Conservation (phyloP, 2,888 invertebrate species). For the Artemia sinica region DNA sequence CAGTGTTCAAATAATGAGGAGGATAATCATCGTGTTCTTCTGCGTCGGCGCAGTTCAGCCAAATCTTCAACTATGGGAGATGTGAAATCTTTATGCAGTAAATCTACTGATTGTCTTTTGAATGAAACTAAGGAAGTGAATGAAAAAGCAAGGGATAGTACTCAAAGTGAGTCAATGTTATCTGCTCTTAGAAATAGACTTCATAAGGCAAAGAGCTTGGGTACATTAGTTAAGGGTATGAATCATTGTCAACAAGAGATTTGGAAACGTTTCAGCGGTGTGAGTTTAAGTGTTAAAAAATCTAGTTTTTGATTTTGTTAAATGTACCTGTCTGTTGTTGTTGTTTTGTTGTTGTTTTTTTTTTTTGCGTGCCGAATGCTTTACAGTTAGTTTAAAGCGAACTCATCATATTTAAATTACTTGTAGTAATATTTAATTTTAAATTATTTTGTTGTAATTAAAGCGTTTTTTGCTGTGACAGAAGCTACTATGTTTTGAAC, state of each 20-base stretch:
- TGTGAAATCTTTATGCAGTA: conserved; percentile 6
- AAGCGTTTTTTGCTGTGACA: too few relatives aligned
- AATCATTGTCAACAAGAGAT: conserved; percentile 21
- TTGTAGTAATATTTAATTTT: too few relatives aligned
- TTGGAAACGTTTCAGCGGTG: conserved; percentile 22
- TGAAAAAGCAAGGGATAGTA: neutral
- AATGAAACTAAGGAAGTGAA: neutral
- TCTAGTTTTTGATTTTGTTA: neutral
- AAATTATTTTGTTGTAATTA: too few relatives aligned
- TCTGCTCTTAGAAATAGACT: conserved; percentile 35
- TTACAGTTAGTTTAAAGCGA: too few relatives aligned
- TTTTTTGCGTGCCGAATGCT: too few relatives aligned
- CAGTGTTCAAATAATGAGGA: conserved; percentile 22
- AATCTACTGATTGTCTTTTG: neutral
- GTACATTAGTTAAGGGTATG: conserved; percentile 21
- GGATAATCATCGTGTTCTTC: neutral
- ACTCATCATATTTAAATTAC: too few relatives aligned
- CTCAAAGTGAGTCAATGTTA: conserved; percentile 6
- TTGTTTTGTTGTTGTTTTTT: too few relatives aligned
- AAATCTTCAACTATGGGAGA: neutral
- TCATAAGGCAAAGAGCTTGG: conserved; percentile 37
- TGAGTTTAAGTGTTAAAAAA: neutral
- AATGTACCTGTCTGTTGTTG: too few relatives aligned
- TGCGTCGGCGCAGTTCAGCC: conserved; percentile 14
- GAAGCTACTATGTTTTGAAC: too few relatives aligned